A percentile compares a stretch with the other conserved stretches of the same genome.
phyloP scores from a whole-genome alignment of 2,888 invertebrate genomes.

The Timema cristinae region DNA sequence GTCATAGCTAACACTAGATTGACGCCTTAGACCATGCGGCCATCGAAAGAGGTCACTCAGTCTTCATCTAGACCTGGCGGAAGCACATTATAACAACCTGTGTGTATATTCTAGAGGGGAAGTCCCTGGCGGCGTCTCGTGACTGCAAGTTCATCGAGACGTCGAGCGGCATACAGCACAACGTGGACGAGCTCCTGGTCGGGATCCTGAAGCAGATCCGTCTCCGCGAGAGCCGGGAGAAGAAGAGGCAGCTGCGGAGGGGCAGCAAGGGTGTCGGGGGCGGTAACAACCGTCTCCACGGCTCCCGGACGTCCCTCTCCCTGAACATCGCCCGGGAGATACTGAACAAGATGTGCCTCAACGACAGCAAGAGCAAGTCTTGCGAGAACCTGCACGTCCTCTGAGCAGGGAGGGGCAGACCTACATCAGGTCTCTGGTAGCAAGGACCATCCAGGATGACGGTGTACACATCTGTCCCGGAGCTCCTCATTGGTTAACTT shows the following conservation, averaged over 20 bases:
- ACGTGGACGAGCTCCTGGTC: slow-evolving; percentile 93
- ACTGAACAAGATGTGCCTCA: slow-evolving; percentile 79
- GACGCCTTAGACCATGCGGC: too few species aligned
- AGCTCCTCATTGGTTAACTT: too few species aligned
- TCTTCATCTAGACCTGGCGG: too few species aligned
- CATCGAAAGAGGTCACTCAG: too few species aligned
- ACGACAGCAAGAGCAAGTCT: slow-evolving; percentile 85
- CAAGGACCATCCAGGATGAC: too few species aligned
- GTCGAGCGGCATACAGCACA: slow-evolving; percentile 94
- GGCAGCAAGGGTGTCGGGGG: slow-evolving; percentile 47
- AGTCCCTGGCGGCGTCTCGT: slow-evolving; percentile 84
- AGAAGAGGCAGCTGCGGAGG: slow-evolving; percentile 54
- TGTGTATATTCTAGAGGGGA: slow-evolving; percentile 69
- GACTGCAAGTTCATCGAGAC: slow-evolving; percentile 97
- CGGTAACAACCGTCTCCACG: slow-evolving; percentile 57
- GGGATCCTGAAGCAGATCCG: slow-evolving; percentile 82
- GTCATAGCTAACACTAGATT: too few species aligned
- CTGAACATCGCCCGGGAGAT: slow-evolving; percentile 77
- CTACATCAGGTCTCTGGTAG: too few species aligned
- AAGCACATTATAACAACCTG: background rate
- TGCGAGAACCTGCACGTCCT: slow-evolving; percentile 90
- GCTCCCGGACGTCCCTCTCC: slow-evolving; percentile 76
- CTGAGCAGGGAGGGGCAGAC: slow-evolving; percentile 46
- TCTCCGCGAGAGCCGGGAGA: slow-evolving; percentile 68
- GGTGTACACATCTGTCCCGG: too few species aligned